Evolutionary conservation across 2,113 vertebrate species (phyloP).

Genomic region (Sapajus apella): DNA sequence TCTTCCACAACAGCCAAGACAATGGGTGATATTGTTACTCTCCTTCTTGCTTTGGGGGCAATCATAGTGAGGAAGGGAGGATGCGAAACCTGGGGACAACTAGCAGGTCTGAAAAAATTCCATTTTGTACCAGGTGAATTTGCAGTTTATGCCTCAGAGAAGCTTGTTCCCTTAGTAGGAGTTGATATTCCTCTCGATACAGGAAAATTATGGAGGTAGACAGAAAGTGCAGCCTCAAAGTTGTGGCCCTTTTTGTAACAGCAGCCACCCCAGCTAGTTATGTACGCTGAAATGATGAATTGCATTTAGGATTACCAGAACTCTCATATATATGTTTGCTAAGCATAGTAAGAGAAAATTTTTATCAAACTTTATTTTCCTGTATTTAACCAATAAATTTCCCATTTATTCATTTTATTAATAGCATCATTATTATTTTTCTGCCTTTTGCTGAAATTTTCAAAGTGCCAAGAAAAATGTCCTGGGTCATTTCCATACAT

Average conservation of each 20-base stretch:
- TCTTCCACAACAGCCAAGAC: not conserved
- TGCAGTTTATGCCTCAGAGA: not conserved
- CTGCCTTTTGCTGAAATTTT: not conserved
- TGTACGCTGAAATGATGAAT: not conserved
- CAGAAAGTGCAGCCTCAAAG: not conserved
- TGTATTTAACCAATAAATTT: not conserved
- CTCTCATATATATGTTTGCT: not conserved
- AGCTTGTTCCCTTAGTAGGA: not conserved
- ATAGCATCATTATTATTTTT: not conserved
- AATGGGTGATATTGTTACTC: not conserved
- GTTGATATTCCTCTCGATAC: not conserved
- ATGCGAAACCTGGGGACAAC: not conserved
- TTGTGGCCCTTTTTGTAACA: not conserved
- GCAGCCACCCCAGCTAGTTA: not conserved
- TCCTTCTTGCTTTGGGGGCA: not conserved
- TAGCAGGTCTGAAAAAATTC: not conserved
- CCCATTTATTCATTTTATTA: not conserved
- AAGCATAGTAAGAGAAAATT: not conserved
- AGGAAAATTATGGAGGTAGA: not conserved
- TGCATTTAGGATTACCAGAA: not conserved
- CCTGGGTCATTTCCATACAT: not conserved
- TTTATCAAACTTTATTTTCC: not conserved
- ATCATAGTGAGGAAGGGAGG: not conserved
- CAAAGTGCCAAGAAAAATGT: not conserved
- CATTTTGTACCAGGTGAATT: not conserved